A percentile compares a stretch with the other conserved stretches of the same genome.
phyloP scores from a whole-genome alignment of 2,113 vertebrate genomes.

The Amia ocellicauda region DNA sequence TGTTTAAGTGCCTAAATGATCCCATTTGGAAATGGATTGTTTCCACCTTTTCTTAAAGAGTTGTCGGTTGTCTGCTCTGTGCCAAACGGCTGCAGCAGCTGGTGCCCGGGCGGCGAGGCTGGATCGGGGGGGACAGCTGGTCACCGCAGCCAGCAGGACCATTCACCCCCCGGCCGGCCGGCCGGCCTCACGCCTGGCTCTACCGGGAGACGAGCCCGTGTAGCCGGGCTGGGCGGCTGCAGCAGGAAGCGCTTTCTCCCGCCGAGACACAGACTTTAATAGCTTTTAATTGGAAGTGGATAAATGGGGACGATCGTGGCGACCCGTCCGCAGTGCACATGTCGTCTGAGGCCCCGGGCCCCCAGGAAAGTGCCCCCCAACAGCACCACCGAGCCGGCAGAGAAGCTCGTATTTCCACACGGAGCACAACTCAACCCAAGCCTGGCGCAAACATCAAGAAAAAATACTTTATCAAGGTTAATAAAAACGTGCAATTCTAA shows the following conservation, averaged over 20 bases:
- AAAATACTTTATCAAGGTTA: too few species aligned
- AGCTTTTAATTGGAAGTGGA: slow-evolving; percentile 78
- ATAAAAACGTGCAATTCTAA: too few species aligned
- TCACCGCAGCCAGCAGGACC: slow-evolving; percentile 62
- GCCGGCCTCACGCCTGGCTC: slow-evolving; percentile 40
- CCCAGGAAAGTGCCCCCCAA: slow-evolving; percentile 26
- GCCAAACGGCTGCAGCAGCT: slow-evolving; percentile 83
- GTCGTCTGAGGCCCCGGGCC: slow-evolving; percentile 43
- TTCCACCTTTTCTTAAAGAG: slow-evolving; percentile 64
- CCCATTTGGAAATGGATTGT: slow-evolving; percentile 80
- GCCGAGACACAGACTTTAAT: slow-evolving; percentile 75
- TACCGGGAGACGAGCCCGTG: slow-evolving; percentile 57
- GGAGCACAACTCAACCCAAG: too few species aligned
- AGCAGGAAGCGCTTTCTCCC: slow-evolving; percentile 64
- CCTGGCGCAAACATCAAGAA: too few species aligned
- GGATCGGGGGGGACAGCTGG: slow-evolving; percentile 83
- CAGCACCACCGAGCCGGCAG: slow-evolving; percentile 37
- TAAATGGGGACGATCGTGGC: slow-evolving; percentile 57
- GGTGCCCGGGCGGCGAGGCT: slow-evolving; percentile 73
- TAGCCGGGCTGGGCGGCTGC: slow-evolving; percentile 49
- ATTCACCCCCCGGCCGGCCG: slow-evolving; percentile 17
- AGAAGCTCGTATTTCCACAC: too few species aligned
- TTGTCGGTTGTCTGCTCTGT: slow-evolving; percentile 67
- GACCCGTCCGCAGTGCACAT: slow-evolving; percentile 61
- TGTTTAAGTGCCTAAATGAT: slow-evolving; percentile 87